A percentile compares a stretch with the other conserved stretches of the same genome.
Evolutionary conservation across 2,113 vertebrate genomes (phyloP).

Genomic region (Agapornis roseicollis): DNA sequence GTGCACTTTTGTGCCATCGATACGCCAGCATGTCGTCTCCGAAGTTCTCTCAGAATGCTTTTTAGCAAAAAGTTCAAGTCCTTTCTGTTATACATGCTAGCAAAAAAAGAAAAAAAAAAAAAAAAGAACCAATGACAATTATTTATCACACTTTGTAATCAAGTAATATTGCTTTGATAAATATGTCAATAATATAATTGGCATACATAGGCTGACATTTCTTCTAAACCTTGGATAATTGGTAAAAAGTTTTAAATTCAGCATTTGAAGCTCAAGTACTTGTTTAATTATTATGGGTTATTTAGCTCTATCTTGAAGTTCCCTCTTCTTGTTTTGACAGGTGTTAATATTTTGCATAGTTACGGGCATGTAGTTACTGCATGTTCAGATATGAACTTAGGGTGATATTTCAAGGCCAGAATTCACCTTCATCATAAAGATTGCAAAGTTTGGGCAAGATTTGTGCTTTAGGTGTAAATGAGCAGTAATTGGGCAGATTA

Average conservation of each 20-base stretch:
- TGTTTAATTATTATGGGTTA: neutral
- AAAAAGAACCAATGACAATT: fast-evolving
- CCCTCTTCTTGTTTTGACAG: neutral
- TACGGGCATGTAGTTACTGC: neutral
- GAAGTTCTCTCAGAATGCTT: neutral
- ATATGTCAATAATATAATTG: neutral
- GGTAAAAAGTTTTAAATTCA: neutral
- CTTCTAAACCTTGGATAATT: neutral
- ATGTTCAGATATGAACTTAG: neutral
- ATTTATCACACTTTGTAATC: fast-evolving
- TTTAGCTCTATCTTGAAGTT: neutral
- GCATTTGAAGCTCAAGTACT: neutral
- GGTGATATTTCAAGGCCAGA: neutral
- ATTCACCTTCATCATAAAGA: neutral
- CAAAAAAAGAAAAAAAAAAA: no score
- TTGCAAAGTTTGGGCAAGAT: neutral
- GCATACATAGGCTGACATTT: neutral
- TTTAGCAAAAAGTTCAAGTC: neutral
- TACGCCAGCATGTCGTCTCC: fast-evolving
- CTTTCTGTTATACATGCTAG: neutral
- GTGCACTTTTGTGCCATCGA: neutral
- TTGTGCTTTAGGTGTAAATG: neutral
- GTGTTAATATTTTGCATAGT: neutral
- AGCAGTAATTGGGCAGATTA: neutral
- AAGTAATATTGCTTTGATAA: neutral